A percentile compares a stretch with the other conserved stretches of the same genome.
Conservation (phyloP, 2,797 vertebrate species). For the Pampus argenteus region DNA sequence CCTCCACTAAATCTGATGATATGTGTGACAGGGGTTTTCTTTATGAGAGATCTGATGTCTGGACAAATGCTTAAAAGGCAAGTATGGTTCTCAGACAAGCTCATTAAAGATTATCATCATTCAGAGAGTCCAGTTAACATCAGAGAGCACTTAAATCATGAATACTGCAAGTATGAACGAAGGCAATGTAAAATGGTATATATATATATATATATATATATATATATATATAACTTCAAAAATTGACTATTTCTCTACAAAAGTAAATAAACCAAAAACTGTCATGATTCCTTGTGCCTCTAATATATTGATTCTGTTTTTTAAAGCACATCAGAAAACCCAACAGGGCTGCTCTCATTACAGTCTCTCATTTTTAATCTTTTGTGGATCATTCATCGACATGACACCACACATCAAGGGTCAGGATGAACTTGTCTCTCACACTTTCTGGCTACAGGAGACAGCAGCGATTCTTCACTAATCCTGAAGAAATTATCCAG, state of each 20-base stretch:
- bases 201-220: no score
- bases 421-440: slow-evolving; percentile 40
- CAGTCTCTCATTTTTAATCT: slow-evolving; percentile 13
- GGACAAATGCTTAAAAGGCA: slow-evolving; percentile 24
- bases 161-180: neutral
- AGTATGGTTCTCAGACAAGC: slow-evolving; percentile 17
- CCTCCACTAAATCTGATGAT: slow-evolving; percentile 41
- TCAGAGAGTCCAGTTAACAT: slow-evolving; percentile 11
- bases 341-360: neutral
- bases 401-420: slow-evolving; percentile 34
- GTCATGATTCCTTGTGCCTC: neutral
- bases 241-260: neutral
- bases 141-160: slow-evolving; percentile 9
- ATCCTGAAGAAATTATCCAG: slow-evolving; percentile 20
- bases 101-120: slow-evolving; percentile 5
- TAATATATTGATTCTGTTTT: neutral
- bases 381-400: slow-evolving; percentile 3
- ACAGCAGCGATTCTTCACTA: neutral
- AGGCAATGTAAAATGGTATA: neutral
- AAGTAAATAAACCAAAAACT: neutral
- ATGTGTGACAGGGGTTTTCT: slow-evolving; percentile 47
- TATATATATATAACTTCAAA: no score
- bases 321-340: slow-evolving; percentile 13
- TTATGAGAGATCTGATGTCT: slow-evolving; percentile 19
- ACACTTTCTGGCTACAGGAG: slow-evolving; percentile 1